Conservation (phyloP, 2,113 vertebrate genomes). For the Sander vitreus region DNA sequence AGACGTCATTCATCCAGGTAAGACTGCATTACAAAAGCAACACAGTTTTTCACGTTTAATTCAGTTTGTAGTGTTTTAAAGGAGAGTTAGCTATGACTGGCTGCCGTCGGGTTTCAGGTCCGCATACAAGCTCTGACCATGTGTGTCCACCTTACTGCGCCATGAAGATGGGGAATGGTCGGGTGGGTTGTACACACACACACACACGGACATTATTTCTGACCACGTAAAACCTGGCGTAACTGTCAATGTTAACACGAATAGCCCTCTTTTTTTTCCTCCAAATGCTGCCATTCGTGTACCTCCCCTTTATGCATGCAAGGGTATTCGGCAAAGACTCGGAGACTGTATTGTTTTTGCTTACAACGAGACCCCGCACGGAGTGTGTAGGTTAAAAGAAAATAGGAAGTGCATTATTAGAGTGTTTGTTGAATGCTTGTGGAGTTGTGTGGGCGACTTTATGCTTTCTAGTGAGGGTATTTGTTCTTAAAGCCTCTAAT, state of each 20-base stretch:
- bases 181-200: constrained; percentile 38
- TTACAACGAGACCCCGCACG: constrained; percentile 14
- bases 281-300: neutral
- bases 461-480: constrained; percentile 40
- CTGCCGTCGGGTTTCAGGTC: constrained; percentile 46
- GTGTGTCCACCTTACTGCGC: constrained; percentile 82
- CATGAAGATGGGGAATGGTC: constrained; percentile 70
- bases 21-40: constrained; percentile 42
- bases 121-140: constrained; percentile 70
- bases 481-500: constrained; percentile 31
- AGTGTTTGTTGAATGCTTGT: constrained; percentile 22
- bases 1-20: constrained; percentile 76
- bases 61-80: neutral
- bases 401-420: constrained; percentile 67
- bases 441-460: constrained; percentile 25
- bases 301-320: constrained; percentile 29
- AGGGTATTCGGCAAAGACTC: constrained; percentile 15
- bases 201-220: constrained; percentile 56
- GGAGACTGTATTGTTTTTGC: constrained; percentile 21
- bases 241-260: constrained; percentile 43
- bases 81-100: constrained; percentile 4
- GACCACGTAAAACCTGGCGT: constrained; percentile 36
- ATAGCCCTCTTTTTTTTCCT: constrained; percentile 13
- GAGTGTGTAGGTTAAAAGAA: constrained; percentile 28
- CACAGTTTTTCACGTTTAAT: neutral